Evolutionary conservation across 1,140 invertebrate species (phyloP), one percentile per base, ranked within the genome.

Genomic region (Octopus bimaculoides): DNA sequence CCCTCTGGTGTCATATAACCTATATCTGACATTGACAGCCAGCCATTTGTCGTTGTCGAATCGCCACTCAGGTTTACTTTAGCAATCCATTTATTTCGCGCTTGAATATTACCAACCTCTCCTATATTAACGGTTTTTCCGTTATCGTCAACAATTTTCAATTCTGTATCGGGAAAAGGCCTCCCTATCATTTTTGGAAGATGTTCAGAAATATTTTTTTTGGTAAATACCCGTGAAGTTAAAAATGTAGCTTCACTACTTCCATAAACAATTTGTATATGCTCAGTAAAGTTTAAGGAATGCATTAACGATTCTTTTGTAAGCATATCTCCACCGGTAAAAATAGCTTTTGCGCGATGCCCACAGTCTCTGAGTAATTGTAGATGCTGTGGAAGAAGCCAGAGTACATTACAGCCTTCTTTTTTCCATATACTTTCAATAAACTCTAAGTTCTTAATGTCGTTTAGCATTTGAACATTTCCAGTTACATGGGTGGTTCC

Each of bases 141-240:
- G 6, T 78, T 6, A 3, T 79, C 54, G 52, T 81, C 74, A 9
- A 78, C 75, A 9, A 79, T 78, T 52, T 81, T 79, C 9, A 77
- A 4, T 52, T 78, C 80, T 17, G 20, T 17, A 7, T 10, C 10
- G 6, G 75, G 56, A 1, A 80, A 5, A n/a, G 52, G 73, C 53
- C 52, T n/a, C 5, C 71, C 78, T 52, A 74, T 1, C 10, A 69
- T 52, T 54, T 41, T 55, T 1, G 52, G 52, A 5, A 20, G 54
- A 52, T 53, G 52, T 17, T 75, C 77, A n/a, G 61, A 53, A 14
- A 75, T 7, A 9, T 52, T 61, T n/a, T 78, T 26, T 5, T 53
- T 61, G 4, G 52, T 78, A 26, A 17, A 78, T 17, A 52, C 12
- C 17, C 7, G 10, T 17, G 12, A 7, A 55, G 26, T 10, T 5